phyloP scores from a whole-genome alignment of 2,797 vertebrate species.

The Eidolon dupreanum region DNA sequence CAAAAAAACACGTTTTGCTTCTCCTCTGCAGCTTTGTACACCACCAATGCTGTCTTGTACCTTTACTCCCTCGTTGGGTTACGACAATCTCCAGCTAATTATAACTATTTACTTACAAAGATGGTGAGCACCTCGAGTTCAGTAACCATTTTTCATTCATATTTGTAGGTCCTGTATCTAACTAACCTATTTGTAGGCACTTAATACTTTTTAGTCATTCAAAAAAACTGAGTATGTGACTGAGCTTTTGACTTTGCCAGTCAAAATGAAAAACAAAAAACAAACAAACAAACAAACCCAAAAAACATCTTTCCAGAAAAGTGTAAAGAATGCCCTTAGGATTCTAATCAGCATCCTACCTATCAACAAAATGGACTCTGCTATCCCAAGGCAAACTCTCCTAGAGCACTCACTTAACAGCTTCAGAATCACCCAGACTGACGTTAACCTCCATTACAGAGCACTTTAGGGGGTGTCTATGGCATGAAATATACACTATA shows the following conservation, averaged over 20 bases:
- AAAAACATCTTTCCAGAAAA: slow-evolving; percentile 29
- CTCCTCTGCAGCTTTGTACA: neutral
- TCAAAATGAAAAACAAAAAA: neutral
- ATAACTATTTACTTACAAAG: neutral
- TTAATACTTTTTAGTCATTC: slow-evolving; percentile 21
- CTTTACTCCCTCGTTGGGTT: neutral
- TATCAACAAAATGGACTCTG: slow-evolving; percentile 49
- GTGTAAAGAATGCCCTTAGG: neutral
- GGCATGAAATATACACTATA: slow-evolving; percentile 57
- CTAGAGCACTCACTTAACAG: neutral
- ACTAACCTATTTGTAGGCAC: neutral
- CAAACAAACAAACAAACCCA: neutral
- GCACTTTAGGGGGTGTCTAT: neutral
- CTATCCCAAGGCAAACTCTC: slow-evolving; percentile 5
- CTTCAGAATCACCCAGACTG: slow-evolving; percentile 10
- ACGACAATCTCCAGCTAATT: neutral
- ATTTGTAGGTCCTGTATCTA: neutral
- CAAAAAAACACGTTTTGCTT: neutral
- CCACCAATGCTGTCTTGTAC: neutral
- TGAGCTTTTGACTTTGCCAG: neutral
- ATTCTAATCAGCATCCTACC: neutral
- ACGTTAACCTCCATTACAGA: slow-evolving; percentile 24
- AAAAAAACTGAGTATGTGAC: neutral
- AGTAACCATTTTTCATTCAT: neutral
- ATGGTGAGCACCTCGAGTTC: neutral